A percentile compares a stretch with the other conserved stretches of the same genome.
Conservation (phyloP, 2,888 invertebrate genomes). For the Ethmia dodecea region DNA sequence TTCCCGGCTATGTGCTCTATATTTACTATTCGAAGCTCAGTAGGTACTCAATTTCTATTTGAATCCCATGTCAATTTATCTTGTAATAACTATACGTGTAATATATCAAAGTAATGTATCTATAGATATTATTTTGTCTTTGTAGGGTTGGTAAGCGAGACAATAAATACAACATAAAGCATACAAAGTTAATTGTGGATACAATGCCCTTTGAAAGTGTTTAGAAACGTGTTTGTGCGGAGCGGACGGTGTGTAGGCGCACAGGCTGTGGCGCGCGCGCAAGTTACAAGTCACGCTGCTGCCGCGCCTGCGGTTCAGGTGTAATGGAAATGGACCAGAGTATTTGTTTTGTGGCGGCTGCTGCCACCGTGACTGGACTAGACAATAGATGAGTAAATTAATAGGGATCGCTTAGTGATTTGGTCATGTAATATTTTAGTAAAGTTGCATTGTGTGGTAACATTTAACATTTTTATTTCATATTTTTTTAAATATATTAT, state of each 20-base stretch:
- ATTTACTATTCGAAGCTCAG: not conserved
- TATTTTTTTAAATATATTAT: no score
- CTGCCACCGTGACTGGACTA: constrained; percentile 31
- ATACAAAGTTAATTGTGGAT: not conserved
- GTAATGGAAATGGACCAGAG: constrained; percentile 38
- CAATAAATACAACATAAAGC: not conserved
- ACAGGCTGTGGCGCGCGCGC: constrained; percentile 6
- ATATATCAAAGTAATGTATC: not conserved
- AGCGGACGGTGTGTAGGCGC: constrained; percentile 36
- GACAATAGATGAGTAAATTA: constrained; percentile 20
- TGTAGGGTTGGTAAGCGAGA: no score
- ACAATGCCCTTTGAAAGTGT: constrained; percentile 23
- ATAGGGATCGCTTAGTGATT: not conserved
- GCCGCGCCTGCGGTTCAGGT: constrained; percentile 25
- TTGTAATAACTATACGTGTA: not conserved
- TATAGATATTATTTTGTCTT: not conserved
- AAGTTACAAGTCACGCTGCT: constrained; percentile 36
- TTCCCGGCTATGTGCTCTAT: constrained; percentile 11
- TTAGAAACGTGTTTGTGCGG: constrained; percentile 36
- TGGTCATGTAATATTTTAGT: no score
- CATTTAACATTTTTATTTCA: no score
- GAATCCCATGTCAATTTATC: not conserved
- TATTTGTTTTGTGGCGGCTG: constrained; percentile 33
- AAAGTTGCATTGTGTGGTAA: no score
- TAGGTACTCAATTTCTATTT: not conserved